Percentiles rank a stretch among this genome's conserved stretches.
Evolutionary conservation across 2,888 invertebrate genomes (phyloP).

Genomic region (Lithosia quadra): DNA sequence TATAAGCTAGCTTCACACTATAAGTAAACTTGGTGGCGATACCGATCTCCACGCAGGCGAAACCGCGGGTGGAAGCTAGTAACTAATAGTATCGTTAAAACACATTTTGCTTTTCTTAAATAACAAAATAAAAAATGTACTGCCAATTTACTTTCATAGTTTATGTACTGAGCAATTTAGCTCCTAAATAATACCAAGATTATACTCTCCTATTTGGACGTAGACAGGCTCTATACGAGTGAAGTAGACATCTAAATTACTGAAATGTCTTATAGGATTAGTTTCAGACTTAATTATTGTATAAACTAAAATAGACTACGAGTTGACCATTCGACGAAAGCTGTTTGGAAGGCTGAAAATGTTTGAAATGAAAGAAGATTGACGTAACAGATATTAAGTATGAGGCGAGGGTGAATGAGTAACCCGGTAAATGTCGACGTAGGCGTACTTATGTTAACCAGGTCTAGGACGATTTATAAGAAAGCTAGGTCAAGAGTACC

Average conservation of each 20-base stretch:
- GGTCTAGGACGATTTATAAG: no score
- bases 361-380: no score
- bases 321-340: constrained; percentile 33
- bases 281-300: constrained; percentile 67
- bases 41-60: no score
- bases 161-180: constrained; percentile 14
- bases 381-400: no score
- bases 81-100: no score
- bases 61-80: no score
- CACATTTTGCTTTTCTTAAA: background rate
- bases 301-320: constrained; percentile 58
- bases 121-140: background rate
- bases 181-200: constrained; percentile 25
- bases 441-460: no score
- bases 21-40: no score
- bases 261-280: constrained; percentile 42
- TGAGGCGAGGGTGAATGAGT: no score
- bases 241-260: constrained; percentile 31
- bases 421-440: no score
- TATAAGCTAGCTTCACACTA: no score
- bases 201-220: constrained; percentile 18
- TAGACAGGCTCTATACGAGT: constrained; percentile 26
- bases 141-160: background rate
- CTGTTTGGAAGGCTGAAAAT: background rate
- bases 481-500: no score